A percentile compares a stretch with the other conserved stretches of the same genome.
These are phyloP conservation scores for Ptychoptera contaminata DNA, from an alignment of 2,888 invertebrate genomes.

Conservation along the genomic window DNA sequence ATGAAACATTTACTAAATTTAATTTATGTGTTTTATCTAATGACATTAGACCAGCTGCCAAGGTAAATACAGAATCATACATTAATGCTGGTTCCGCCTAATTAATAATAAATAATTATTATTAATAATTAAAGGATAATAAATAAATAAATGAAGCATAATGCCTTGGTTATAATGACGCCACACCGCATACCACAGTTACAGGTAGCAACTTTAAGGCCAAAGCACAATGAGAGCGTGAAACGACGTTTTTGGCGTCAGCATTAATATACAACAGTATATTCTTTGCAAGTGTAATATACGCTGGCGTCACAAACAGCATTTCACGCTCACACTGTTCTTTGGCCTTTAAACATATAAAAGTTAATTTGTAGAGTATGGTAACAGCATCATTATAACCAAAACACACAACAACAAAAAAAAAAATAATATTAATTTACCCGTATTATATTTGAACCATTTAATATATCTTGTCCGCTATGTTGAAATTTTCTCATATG, in stretches of 20 bases:
- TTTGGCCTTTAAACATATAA: no score
- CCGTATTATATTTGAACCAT: conserved; percentile 49
- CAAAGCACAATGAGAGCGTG: no score
- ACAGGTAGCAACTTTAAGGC: no score
- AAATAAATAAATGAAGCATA: conserved; percentile 1
- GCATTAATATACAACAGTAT: no score
- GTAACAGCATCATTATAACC: no score
- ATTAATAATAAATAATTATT: neutral
- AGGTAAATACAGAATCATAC: conserved; percentile 72
- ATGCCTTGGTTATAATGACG: no score
- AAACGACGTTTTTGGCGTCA: no score
- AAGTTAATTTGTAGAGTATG: no score
- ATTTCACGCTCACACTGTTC: no score
- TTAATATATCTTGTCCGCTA: conserved; percentile 60
- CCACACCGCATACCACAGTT: no score
- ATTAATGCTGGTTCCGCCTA: conserved; percentile 76
- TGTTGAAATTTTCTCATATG: conserved; percentile 84
- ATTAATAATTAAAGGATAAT: neutral
- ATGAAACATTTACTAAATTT: conserved; percentile 60
- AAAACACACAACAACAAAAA: neutral
- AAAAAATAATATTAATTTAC: conserved; percentile 23
- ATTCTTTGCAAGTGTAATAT: no score
- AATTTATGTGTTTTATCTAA: conserved; percentile 49
- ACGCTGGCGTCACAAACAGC: no score
- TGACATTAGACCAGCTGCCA: conserved; percentile 60